phyloP scores from a whole-genome alignment of 2,797 vertebrate genomes.

The Gymnothorax javanicus region DNA sequence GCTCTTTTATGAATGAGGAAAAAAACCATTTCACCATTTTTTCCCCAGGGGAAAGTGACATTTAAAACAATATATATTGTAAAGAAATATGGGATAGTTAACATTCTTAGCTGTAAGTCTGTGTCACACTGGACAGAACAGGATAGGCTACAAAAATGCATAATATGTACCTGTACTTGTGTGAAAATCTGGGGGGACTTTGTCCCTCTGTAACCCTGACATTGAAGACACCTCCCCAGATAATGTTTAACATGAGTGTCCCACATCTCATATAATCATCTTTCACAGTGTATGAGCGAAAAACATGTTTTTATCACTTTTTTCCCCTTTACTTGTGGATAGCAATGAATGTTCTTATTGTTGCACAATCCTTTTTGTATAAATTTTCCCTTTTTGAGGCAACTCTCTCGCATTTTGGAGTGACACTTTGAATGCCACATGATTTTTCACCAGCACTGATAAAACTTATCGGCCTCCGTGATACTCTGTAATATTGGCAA shows the following conservation, averaged over 20 bases:
- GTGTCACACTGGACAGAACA: slow-evolving; percentile 21
- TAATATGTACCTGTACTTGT: slow-evolving; percentile 27
- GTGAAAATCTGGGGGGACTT: neutral
- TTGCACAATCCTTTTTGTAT: no score
- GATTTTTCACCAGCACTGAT: neutral
- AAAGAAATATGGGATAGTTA: slow-evolving; percentile 52
- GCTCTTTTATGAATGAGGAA: no score
- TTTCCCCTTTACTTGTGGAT: no score
- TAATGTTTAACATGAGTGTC: slow-evolving; percentile 3
- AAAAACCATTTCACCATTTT: no score
- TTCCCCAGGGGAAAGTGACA: neutral
- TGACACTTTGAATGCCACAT: neutral
- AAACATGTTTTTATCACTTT: no score
- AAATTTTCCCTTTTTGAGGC: no score
- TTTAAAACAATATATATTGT: neutral
- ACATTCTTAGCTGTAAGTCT: slow-evolving; percentile 23
- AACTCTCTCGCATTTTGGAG: no score
- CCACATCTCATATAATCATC: neutral
- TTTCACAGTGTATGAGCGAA: neutral
- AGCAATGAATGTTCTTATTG: no score
- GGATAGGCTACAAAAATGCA: slow-evolving; percentile 32
- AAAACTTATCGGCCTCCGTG: neutral
- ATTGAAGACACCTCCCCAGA: neutral
- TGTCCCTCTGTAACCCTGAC: neutral
- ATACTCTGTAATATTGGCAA: neutral